Base-by-base conservation (phyloP, 2,888 invertebrate genomes). In the Phengaris arion region DNA sequence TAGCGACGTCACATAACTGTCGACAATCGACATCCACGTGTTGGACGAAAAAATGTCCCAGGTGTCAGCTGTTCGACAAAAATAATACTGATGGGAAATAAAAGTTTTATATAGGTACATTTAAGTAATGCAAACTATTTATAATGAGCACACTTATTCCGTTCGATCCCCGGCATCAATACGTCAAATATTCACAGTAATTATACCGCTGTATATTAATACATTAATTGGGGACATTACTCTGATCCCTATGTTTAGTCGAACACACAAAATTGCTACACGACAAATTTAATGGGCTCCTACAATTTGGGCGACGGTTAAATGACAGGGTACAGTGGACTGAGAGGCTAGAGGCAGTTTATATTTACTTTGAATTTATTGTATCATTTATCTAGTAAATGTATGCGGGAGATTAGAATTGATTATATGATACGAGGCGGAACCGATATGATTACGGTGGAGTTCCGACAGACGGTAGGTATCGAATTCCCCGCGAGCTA, bases 401-500 rank as follows among this genome's bases (percentile, higher is more conserved):
- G 72, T 72, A 72, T 72, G 52, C 54, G 52, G 13, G 51, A 72
- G 35, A 54, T 52, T 51, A 54, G 52, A 72, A 72, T 72, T 72
- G 52, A 54, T 72, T 72, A 72, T 52, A 72, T 35, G 72, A 72
- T 72, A 72, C 13, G 72, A 35, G 4, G 54, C 72, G 52, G 54
- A 51, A 51, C 72, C 15, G 72, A 72, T 72, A 54, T n/a, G 72
- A 52, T 54, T 70, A 70, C 70, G 70, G 22, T 5, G 48, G 72
- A 51, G 72, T 72, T 54, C 54, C 72, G 52, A 72, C 72, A 70
- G 48, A 12, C 72, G 52, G 72, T 70, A 35, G 52, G 72, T 70
- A 35, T 72, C 54, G 15, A 72, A 54, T 72, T 72, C 35, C 13
- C 13, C 48, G 70, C 59, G 59, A 22, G 22, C 15, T 59, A 59